A percentile compares a stretch with the other conserved stretches of the same genome.
phyloP scores from a whole-genome alignment of 1,140 invertebrate genomes.

The Belonocnema kinseyi region DNA sequence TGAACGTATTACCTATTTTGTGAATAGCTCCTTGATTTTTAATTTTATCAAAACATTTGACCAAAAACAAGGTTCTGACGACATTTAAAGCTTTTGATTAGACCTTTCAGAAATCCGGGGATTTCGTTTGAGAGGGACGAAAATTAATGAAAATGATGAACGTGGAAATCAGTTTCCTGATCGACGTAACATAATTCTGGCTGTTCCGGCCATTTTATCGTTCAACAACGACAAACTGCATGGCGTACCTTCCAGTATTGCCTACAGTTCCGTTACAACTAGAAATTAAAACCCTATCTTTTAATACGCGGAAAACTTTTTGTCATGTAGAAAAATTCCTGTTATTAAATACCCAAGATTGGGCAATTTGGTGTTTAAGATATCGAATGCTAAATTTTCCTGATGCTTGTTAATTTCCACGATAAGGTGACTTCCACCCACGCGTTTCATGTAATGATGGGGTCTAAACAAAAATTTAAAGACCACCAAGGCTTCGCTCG shows the following conservation, averaged over 20 bases:
- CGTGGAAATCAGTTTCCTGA: conserved; percentile 22
- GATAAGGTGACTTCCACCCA: background rate
- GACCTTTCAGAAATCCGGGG: background rate
- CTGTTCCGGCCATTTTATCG: conserved; percentile 64
- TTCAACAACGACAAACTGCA: conserved; percentile 46
- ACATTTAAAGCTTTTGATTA: background rate
- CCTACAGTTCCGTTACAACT: conserved; percentile 18
- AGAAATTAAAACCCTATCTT: conserved; percentile 7
- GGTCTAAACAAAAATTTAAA: no score
- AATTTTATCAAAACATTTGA: no score
- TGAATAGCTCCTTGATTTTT: no score
- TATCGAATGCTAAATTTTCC: no score
- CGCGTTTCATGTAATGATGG: background rate
- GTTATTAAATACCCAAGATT: no score
- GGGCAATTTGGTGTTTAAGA: no score
- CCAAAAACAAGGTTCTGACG: no score
- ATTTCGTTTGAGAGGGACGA: background rate
- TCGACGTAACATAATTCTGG: conserved; percentile 34
- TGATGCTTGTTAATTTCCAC: background rate
- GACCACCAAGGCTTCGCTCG: no score
- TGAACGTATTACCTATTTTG: no score
- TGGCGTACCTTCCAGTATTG: conserved; percentile 50
- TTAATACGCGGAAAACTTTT: no score
- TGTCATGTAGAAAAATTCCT: no score
- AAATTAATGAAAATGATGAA: background rate